Conservation (phyloP, 2,113 vertebrate genomes). For the Vulpes vulpes region DNA sequence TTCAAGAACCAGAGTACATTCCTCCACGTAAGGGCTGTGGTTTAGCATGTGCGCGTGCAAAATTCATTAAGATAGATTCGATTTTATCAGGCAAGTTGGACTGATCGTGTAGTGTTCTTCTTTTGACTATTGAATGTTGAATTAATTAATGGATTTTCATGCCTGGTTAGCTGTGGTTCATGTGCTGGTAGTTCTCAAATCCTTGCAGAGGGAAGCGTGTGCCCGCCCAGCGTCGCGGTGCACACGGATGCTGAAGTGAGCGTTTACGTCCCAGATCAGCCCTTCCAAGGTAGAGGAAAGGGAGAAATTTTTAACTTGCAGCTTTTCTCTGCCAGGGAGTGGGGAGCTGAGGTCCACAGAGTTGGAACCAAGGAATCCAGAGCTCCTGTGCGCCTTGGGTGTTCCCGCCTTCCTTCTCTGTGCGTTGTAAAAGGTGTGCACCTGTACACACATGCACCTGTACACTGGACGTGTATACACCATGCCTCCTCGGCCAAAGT, state of each 20-base stretch:
- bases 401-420: rapidly evolving
- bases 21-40: rapidly evolving
- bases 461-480: neutral
- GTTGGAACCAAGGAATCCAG: rapidly evolving
- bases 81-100: neutral
- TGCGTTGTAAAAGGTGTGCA: neutral
- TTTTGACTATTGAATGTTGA: neutral
- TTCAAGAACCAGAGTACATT: neutral
- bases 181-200: too few relatives aligned
- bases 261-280: neutral
- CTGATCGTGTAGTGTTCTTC: neutral
- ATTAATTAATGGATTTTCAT: neutral
- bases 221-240: rapidly evolving
- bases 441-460: neutral
- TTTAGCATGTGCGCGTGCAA: rapidly evolving
- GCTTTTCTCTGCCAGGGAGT: neutral
- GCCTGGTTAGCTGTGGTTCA: too few relatives aligned
- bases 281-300: neutral
- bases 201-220: rapidly evolving
- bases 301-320: rapidly evolving
- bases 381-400: rapidly evolving
- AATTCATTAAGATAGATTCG: too few relatives aligned
- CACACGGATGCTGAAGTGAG: neutral
- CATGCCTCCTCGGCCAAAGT: neutral
- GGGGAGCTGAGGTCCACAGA: rapidly evolving